A percentile compares a stretch with the other conserved stretches of the same genome.
Conservation (phyloP, 1,140 invertebrate genomes). For the Ephestia elutella region DNA sequence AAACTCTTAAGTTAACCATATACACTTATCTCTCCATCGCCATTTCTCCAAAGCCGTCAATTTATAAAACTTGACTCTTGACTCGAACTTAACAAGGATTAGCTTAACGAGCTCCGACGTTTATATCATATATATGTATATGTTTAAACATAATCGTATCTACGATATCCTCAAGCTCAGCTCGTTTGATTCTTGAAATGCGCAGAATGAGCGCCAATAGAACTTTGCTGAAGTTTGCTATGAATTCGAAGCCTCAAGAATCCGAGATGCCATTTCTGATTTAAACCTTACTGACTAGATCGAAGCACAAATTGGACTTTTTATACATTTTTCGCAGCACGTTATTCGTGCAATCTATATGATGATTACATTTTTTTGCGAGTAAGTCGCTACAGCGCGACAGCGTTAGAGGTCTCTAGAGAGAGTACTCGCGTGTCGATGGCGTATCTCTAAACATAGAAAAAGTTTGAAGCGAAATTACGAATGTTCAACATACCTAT, state of each 20-base stretch:
- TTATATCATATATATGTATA: too few relatives aligned
- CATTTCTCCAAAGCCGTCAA: too few relatives aligned
- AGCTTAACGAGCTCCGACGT: too few relatives aligned
- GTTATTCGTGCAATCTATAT: background rate
- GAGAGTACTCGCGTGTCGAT: background rate
- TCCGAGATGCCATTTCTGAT: background rate
- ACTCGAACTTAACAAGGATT: too few relatives aligned
- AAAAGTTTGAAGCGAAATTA: background rate
- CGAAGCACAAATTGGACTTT: background rate
- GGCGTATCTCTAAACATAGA: background rate
- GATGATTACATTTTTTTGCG: conserved; percentile 5
- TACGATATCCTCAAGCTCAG: background rate
- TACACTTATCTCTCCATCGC: too few relatives aligned
- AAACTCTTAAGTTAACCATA: too few relatives aligned
- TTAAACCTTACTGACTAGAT: background rate
- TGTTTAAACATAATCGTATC: too few relatives aligned
- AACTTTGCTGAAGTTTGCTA: background rate
- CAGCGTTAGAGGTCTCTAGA: conserved; percentile 1
- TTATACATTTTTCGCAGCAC: background rate
- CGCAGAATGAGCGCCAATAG: background rate
- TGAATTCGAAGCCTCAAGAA: background rate
- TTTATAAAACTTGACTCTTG: too few relatives aligned
- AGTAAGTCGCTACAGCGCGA: background rate
- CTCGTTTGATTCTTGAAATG: conserved; percentile 1
- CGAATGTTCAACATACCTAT: background rate